Evolutionary conservation across 1,140 invertebrate genomes (phyloP).

Genomic region (Notospermus geniculatus): DNA sequence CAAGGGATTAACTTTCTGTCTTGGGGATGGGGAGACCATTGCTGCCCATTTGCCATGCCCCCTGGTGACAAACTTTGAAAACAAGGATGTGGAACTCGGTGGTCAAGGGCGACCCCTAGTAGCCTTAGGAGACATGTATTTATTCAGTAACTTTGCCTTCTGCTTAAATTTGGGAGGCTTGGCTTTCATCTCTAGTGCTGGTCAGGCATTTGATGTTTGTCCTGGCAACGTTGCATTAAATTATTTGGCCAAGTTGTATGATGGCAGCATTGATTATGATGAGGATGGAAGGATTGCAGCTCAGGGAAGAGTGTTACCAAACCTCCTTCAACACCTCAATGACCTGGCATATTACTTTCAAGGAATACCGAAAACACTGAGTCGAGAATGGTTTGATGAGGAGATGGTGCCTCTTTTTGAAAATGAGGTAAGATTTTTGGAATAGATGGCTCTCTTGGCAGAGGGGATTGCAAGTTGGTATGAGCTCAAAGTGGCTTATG

Average conservation of each 20-base stretch:
- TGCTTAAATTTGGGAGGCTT: slow-evolving; percentile 52
- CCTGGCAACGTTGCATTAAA: slow-evolving; percentile 45
- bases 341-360: slow-evolving; percentile 33
- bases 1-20: slow-evolving; percentile 38
- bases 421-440: background rate
- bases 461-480: no score
- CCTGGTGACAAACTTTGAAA: slow-evolving; percentile 41
- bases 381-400: slow-evolving; percentile 35
- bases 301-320: slow-evolving; percentile 28
- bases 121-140: slow-evolving; percentile 39
- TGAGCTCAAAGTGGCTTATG: no score
- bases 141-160: slow-evolving; percentile 38
- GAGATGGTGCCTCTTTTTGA: slow-evolving; percentile 40
- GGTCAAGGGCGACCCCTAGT: slow-evolving; percentile 51
- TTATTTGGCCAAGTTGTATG: slow-evolving; percentile 29
- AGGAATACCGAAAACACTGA: slow-evolving; percentile 41
- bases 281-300: slow-evolving; percentile 35
- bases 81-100: slow-evolving; percentile 45
- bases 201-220: slow-evolving; percentile 41
- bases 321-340: slow-evolving; percentile 34
- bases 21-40: slow-evolving; percentile 47
- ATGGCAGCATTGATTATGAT: slow-evolving; percentile 31
- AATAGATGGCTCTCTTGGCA: no score
- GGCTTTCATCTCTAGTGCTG: slow-evolving; percentile 41
- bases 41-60: slow-evolving; percentile 33